Conservation (phyloP, 2,797 vertebrate genomes). For the Dermochelys coriacea region DNA sequence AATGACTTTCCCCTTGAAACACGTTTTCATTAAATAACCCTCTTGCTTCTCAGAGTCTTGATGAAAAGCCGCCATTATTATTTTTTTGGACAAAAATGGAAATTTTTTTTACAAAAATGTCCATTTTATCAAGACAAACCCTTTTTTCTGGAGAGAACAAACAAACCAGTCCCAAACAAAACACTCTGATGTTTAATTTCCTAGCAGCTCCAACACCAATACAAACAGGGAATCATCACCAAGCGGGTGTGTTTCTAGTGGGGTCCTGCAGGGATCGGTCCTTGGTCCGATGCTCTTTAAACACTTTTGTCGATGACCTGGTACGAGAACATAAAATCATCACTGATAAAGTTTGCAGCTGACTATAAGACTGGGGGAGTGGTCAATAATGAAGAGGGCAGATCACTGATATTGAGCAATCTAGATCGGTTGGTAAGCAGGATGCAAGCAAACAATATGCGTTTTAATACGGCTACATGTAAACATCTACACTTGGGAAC, state of each 20-base stretch:
- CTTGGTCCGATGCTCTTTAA: background rate
- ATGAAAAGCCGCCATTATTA: background rate
- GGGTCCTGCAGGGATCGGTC: no score
- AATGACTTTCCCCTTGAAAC: background rate
- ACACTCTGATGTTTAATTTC: background rate
- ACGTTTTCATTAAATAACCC: background rate
- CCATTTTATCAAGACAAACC: background rate
- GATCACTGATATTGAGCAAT: background rate
- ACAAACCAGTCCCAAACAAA: background rate
- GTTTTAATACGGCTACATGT: background rate
- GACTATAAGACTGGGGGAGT: background rate
- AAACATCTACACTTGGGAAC: background rate
- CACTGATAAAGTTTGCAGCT: background rate
- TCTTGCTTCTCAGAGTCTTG: background rate
- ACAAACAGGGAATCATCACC: background rate
- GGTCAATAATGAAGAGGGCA: background rate
- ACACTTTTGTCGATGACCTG: background rate
- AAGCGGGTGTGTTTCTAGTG: background rate
- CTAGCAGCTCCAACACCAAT: background rate
- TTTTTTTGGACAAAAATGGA: background rate
- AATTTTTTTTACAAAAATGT: background rate
- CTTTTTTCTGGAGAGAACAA: background rate
- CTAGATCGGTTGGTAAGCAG: no score
- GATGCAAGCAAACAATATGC: background rate
- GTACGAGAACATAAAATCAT: background rate